phyloP scores from a whole-genome alignment of 2,797 vertebrate species.

The Alcedo atthis region DNA sequence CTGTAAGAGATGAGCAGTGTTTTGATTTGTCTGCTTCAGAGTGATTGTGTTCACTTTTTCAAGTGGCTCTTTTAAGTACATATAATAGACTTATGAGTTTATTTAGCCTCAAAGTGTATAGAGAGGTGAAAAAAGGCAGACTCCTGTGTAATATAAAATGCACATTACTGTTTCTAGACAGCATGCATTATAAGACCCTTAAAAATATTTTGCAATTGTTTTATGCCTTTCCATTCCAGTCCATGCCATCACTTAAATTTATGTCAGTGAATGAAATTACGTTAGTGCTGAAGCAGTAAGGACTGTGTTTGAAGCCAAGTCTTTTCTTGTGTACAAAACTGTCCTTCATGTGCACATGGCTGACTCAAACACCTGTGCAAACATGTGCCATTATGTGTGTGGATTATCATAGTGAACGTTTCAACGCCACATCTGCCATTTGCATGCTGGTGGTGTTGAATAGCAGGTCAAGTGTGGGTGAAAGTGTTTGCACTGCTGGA shows the following conservation, averaged over 20 bases:
- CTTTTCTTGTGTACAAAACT: constrained; percentile 42
- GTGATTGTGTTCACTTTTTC: constrained; percentile 14
- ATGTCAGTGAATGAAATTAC: constrained; percentile 10
- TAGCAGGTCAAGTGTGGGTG: neutral
- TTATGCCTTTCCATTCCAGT: constrained; percentile 44
- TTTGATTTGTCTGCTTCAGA: constrained; percentile 27
- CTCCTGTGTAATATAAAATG: constrained; percentile 18
- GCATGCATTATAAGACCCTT: neutral
- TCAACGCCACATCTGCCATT: neutral
- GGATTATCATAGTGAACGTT: neutral
- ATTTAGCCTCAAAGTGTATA: neutral
- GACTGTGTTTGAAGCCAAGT: neutral
- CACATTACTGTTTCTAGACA: neutral
- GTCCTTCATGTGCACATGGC: neutral
- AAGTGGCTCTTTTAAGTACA: neutral
- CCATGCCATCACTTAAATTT: constrained; percentile 12
- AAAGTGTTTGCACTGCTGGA: neutral
- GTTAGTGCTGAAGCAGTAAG: neutral
- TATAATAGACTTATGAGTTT: neutral
- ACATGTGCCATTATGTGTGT: neutral
- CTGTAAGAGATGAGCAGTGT: neutral
- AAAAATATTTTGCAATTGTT: constrained; percentile 27
- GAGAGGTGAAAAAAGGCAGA: constrained; percentile 27
- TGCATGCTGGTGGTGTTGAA: neutral
- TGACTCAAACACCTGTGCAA: constrained; percentile 19